Percentiles rank a stretch among this genome's conserved stretches.
Evolutionary conservation across 30 jellyfish, hydroid and myxozoan genomes (phyloP).

Genomic region (Clytia hemisphaerica): DNA sequence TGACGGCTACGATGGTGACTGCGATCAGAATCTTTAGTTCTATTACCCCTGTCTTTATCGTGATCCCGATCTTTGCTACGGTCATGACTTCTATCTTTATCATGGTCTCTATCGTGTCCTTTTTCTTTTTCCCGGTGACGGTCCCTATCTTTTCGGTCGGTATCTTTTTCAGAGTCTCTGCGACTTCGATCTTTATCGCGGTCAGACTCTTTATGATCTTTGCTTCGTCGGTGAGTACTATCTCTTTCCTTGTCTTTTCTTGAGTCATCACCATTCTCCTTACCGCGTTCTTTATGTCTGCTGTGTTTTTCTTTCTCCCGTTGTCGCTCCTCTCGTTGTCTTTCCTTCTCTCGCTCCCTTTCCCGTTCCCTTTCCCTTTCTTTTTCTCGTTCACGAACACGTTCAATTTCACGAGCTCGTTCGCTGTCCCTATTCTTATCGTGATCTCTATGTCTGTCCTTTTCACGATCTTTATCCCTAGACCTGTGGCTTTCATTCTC

Average conservation of each 20-base stretch:
- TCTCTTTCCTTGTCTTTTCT: not conserved
- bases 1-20: too few relatives aligned
- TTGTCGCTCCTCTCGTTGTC: not conserved
- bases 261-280: too few relatives aligned
- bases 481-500: constrained; percentile 33
- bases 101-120: too few relatives aligned
- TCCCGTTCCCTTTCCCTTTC: constrained; percentile 16
- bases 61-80: not conserved
- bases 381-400: constrained; percentile 1
- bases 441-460: constrained; percentile 27
- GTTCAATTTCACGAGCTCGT: constrained; percentile 9
- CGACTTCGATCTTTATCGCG: constrained; percentile 1
- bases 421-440: not conserved
- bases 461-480: constrained; percentile 27
- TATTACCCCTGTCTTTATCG: not conserved
- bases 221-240: not conserved
- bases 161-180: not conserved
- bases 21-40: constrained; percentile 17
- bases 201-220: not conserved
- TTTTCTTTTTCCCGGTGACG: not conserved
- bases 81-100: not conserved
- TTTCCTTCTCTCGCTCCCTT: not conserved
- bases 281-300: not conserved
- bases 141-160: not conserved
- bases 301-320: not conserved